Conservation (phyloP, 2,888 invertebrate genomes). For the Pomacea canaliculata region DNA sequence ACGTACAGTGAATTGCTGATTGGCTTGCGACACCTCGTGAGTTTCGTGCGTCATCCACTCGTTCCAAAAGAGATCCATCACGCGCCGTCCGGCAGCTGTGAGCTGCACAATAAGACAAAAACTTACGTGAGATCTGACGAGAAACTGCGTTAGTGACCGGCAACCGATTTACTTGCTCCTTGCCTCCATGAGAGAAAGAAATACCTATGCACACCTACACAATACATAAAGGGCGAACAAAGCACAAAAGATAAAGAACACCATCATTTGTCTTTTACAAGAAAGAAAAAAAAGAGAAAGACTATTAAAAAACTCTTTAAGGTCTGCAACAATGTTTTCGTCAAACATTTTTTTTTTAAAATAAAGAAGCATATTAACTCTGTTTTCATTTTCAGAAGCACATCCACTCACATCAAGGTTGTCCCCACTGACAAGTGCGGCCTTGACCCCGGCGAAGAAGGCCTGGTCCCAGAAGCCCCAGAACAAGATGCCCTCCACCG, state of each 20-base stretch:
- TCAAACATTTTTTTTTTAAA: no score
- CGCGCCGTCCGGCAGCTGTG: conserved; percentile 22
- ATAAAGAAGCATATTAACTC: no score
- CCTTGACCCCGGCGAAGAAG: conserved; percentile 19
- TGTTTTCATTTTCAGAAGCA: no score
- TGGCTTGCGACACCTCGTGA: conserved; percentile 9
- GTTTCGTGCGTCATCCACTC: conserved; percentile 30
- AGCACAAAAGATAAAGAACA: no score
- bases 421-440: conserved; percentile 30
- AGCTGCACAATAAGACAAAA: conserved; percentile 5
- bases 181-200: no score
- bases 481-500: conserved; percentile 33
- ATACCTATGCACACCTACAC: no score
- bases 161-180: not conserved
- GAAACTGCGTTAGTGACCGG: not conserved
- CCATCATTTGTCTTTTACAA: no score
- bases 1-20: conserved; percentile 26
- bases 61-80: conserved; percentile 24
- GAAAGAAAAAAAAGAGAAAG: no score
- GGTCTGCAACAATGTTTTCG: no score
- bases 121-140: not conserved
- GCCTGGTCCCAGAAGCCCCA: conserved; percentile 37
- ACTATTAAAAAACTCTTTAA: no score
- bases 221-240: no score
- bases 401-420: conserved; percentile 21